Base-by-base conservation (phyloP, 2,888 invertebrate genomes). In the Tolmerus cingulatus region DNA sequence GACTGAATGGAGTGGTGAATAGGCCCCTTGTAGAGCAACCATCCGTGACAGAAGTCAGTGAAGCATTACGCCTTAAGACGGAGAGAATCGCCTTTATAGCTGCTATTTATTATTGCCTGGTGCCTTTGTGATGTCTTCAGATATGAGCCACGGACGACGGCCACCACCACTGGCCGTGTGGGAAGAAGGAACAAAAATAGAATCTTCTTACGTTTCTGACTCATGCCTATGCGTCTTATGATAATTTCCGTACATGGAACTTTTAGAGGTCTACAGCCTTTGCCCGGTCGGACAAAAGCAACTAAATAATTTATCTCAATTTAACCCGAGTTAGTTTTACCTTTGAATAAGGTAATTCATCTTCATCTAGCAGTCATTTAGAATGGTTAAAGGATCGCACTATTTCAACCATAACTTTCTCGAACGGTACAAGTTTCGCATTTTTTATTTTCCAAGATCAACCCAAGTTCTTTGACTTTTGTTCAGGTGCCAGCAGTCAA, bases 21-120 rank as follows among this genome's bases (percentile, higher is more conserved):
- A 43, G 43, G 78, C 78, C 78, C 78, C 78, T 78, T 78, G 78
- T 78, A 43, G 43, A 43, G 40, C 78, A 78, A 46, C 78, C 78
- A 78, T 78, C 78, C 78, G 12, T 78, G 78, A 78, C 78, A 78
- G 78, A 78, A 78, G 43, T 78, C 78, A 78, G 78, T 78, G 40
- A 78, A 78, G 78, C 78, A 78, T 23, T 40, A 23, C 46, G 43
- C 40, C 40, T 78, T 78, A 43, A 78, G 43, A 78, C 19, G 78
- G 19, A 78, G 78, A 78, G 78, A 78, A 40, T 78, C 37, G 46
- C 43, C 23, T 78, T 78, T 78, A 78, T 78, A 78, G 78, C 37
- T 46, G 78, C 78, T 78, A 43, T 78, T 78, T 78, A 78, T 78
- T 78, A 78, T 78, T 37, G 43, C 78, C 40, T 43, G 43, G 9